Percentiles rank a stretch among this genome's conserved stretches.
These are phyloP conservation scores for Alcis repandata DNA, from an alignment of 2,888 invertebrate genomes.

Conservation along the genomic window DNA sequence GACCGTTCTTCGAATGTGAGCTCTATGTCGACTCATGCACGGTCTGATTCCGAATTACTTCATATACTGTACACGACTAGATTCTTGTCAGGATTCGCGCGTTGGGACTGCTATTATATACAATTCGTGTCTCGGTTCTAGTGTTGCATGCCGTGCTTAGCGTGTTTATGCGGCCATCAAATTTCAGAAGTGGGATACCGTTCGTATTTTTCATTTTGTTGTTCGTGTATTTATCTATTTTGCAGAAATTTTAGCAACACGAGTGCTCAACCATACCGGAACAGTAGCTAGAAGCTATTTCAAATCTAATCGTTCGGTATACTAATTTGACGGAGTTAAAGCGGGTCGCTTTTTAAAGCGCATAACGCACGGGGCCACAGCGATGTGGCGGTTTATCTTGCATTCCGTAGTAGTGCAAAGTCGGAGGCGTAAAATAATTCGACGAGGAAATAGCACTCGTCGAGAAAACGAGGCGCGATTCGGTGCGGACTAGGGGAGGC, in stretches of 20 bases:
- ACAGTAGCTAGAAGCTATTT: background rate
- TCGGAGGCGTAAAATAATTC: background rate
- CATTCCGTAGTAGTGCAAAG: slow-evolving; percentile 4
- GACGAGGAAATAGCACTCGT: slow-evolving; percentile 16
- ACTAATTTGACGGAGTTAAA: too few species aligned
- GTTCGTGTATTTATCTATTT: background rate
- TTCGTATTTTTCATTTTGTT: background rate
- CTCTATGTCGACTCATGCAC: background rate
- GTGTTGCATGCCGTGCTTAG: slow-evolving; percentile 12
- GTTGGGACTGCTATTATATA: too few species aligned
- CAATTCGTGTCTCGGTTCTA: background rate
- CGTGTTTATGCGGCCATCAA: background rate
- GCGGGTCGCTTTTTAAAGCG: too few species aligned
- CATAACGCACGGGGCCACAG: background rate
- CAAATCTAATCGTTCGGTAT: background rate
- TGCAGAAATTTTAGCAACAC: background rate
- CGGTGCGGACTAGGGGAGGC: slow-evolving; percentile 36
- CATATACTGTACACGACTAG: too few species aligned
- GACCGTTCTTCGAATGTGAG: background rate
- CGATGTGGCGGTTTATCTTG: background rate
- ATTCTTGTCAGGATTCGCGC: too few species aligned
- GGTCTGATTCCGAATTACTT: background rate
- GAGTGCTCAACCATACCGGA: background rate
- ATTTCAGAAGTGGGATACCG: background rate
- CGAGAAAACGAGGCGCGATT: slow-evolving; percentile 25